Conservation (phyloP, 1,140 invertebrate genomes). For the Varroa destructor region DNA sequence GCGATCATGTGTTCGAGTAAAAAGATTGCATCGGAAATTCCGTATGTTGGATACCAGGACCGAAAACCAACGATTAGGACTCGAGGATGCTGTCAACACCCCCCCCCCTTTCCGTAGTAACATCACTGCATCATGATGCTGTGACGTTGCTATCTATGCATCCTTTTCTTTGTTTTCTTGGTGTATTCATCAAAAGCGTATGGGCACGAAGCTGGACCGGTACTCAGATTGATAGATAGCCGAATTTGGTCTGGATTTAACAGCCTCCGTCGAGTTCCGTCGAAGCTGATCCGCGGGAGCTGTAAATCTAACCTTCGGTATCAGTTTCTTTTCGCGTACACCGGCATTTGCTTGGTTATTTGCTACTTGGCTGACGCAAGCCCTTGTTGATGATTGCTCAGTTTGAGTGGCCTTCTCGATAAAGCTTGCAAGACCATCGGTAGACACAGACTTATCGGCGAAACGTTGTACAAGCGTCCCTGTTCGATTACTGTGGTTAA, state of each 20-base stretch:
- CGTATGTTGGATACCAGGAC: no score
- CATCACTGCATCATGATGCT: no score
- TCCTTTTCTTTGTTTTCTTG: no score
- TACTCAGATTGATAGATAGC: slow-evolving; percentile 17
- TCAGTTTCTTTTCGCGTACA: slow-evolving; percentile 21
- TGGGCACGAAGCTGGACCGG: slow-evolving; percentile 3
- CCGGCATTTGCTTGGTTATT: no score
- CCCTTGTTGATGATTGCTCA: not conserved
- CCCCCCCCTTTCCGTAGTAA: no score
- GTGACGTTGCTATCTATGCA: no score
- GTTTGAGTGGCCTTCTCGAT: slow-evolving; percentile 15
- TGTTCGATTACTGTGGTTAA: no score
- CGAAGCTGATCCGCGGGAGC: slow-evolving; percentile 20
- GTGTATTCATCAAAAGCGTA: slow-evolving; percentile 4
- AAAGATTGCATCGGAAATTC: no score
- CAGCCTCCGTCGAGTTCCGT: slow-evolving; percentile 10
- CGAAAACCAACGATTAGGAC: no score
- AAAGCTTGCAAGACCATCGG: slow-evolving; percentile 22
- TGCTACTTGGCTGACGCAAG: no score
- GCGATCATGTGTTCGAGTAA: no score
- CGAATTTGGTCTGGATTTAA: slow-evolving; percentile 28
- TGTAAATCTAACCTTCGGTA: slow-evolving; percentile 26
- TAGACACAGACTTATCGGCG: slow-evolving; percentile 25
- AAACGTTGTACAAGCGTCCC: not conserved
- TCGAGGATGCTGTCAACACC: no score